Evolutionary conservation across 2,113 vertebrate species (phyloP).

Genomic region (Hydrolagus affinis): DNA sequence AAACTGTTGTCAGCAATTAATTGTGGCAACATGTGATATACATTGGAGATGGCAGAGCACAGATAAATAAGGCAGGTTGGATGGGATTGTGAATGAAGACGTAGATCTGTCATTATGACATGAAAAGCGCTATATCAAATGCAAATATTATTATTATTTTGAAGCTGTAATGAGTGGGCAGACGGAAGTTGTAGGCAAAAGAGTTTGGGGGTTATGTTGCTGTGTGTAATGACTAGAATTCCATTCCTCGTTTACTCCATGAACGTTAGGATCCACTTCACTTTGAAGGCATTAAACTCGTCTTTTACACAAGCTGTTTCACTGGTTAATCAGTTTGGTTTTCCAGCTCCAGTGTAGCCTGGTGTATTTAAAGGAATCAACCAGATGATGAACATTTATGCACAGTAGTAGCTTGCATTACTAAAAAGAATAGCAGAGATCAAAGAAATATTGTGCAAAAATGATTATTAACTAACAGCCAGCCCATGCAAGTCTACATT

Average conservation of each 20-base stretch:
- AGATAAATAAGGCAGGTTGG: no score
- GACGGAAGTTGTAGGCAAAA: no score
- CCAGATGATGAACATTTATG: slow-evolving; percentile 4
- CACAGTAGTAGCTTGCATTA: slow-evolving; percentile 14
- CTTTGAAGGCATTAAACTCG: not conserved
- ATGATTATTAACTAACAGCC: not conserved
- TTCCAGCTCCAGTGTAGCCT: not conserved
- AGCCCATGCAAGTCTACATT: not conserved
- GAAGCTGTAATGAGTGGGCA: no score
- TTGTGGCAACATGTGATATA: no score
- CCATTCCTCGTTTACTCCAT: not conserved
- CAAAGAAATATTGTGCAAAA: not conserved
- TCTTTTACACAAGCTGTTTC: not conserved
- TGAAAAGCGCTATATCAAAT: no score
- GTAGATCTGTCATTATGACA: no score
- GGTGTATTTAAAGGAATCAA: not conserved
- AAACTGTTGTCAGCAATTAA: no score
- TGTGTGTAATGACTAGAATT: no score
- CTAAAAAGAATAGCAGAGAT: slow-evolving; percentile 11
- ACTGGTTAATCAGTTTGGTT: not conserved
- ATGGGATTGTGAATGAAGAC: no score
- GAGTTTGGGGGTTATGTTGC: no score
- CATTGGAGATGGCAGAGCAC: no score
- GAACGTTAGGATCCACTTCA: not conserved
- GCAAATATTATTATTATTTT: no score